Evolutionary conservation across 2,113 vertebrate species (phyloP).

Genomic region (Cisticola juncidis): DNA sequence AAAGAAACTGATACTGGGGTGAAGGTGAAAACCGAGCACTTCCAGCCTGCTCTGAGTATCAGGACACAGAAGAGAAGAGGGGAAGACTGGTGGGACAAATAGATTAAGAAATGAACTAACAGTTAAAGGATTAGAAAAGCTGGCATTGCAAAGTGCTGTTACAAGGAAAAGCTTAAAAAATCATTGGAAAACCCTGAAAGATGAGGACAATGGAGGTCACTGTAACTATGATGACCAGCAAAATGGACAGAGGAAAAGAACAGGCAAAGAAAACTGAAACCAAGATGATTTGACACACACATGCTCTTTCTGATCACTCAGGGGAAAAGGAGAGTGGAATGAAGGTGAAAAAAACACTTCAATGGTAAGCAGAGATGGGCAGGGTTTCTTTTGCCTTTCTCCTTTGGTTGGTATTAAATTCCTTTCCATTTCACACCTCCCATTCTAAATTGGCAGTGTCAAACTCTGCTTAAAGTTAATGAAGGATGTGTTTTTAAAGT

Average conservation of each 20-base stretch:
- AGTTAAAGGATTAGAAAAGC: neutral
- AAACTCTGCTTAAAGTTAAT: conserved; percentile 48
- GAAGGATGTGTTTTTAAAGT: conserved; percentile 37
- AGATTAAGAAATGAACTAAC: neutral
- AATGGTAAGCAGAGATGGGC: neutral
- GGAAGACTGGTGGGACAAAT: neutral
- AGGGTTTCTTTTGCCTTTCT: neutral
- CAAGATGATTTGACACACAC: conserved; percentile 7
- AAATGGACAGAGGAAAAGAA: conserved; percentile 32
- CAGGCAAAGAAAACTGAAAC: conserved; percentile 21
- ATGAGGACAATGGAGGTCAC: neutral
- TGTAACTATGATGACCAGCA: conserved; percentile 47
- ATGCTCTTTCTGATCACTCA: conserved; percentile 16
- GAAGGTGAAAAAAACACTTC: neutral
- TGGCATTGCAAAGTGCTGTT: neutral
- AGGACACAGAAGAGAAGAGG: neutral
- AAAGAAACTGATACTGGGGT: neutral
- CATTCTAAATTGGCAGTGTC: conserved; percentile 7
- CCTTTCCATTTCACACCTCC: conserved; percentile 21
- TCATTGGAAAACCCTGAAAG: conserved; percentile 14
- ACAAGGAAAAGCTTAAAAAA: neutral
- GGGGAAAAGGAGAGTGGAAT: conserved; percentile 12
- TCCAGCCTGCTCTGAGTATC: neutral
- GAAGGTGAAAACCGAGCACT: neutral
- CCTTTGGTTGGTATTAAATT: conserved; percentile 37